These are phyloP conservation scores for Lymantria dispar DNA, from an alignment of 2,888 invertebrate genomes.

Conservation along the genomic window DNA sequence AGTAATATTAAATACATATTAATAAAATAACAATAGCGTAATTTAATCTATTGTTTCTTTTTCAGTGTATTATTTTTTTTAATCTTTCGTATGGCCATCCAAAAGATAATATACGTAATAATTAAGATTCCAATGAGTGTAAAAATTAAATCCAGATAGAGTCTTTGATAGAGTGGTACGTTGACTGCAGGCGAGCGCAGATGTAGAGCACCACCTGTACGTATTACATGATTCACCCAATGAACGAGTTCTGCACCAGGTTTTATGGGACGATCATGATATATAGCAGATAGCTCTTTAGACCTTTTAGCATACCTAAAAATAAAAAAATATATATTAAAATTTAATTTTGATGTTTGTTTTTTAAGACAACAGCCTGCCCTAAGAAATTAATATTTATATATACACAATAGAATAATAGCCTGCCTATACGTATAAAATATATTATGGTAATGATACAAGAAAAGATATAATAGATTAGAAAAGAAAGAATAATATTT, in stretches of 20 bases:
- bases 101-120: neutral
- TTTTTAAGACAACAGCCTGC: no score
- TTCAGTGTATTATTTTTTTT: neutral
- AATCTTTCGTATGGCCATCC: neutral
- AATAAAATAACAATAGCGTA: neutral
- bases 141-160: conserved; percentile 4
- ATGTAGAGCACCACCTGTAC: conserved; percentile 23
- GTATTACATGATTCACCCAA: conserved; percentile 51
- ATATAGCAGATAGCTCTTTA: conserved; percentile 43
- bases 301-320: conserved; percentile 42
- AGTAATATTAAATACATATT: neutral
- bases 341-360: no score
- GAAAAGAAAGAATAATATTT: no score
- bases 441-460: no score
- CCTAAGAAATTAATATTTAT: no score
- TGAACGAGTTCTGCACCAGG: conserved; percentile 44
- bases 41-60: conserved; percentile 1
- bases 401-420: no score
- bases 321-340: neutral
- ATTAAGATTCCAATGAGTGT: neutral
- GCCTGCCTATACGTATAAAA: no score
- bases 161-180: conserved; percentile 4
- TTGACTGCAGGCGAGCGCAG: conserved; percentile 3
- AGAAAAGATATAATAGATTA: no score
- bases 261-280: conserved; percentile 42